Conservation (phyloP, 2,797 vertebrate genomes). For the Manis crassicaudata region DNA sequence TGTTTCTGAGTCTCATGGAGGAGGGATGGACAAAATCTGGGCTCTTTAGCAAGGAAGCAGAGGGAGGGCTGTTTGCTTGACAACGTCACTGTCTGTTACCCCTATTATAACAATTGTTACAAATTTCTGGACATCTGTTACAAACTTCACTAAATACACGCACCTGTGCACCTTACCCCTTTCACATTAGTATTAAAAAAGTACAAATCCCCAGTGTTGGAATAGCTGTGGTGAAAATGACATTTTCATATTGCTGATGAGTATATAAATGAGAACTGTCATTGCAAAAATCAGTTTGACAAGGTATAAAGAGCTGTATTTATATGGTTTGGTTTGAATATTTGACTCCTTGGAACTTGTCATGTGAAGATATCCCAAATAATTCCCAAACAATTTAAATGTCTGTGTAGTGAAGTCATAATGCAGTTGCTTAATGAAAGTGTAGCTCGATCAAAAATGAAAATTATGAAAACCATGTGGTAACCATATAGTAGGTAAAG, state of each 20-base stretch:
- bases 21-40: not conserved
- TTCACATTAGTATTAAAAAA: slow-evolving; percentile 23
- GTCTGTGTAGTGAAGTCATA: not conserved
- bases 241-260: not conserved
- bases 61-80: not conserved
- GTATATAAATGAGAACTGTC: not conserved
- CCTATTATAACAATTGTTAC: not conserved
- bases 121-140: not conserved
- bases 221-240: not conserved
- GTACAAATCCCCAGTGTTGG: not conserved
- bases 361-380: slow-evolving; percentile 4
- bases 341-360: not conserved
- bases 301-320: slow-evolving; percentile 21
- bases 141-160: not conserved
- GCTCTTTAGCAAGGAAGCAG: not conserved
- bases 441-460: slow-evolving; percentile 10
- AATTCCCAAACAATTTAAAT: slow-evolving; percentile 13
- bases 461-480: slow-evolving; percentile 31
- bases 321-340: slow-evolving; percentile 14
- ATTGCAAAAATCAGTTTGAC: slow-evolving; percentile 7
- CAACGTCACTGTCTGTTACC: not conserved
- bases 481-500: not conserved
- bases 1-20: not conserved
- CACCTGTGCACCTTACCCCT: not conserved
- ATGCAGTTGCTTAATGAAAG: slow-evolving; percentile 3